These are phyloP conservation scores for Pseudorasbora parva DNA, from an alignment of 2,113 vertebrate genomes.

Conservation along the genomic window DNA sequence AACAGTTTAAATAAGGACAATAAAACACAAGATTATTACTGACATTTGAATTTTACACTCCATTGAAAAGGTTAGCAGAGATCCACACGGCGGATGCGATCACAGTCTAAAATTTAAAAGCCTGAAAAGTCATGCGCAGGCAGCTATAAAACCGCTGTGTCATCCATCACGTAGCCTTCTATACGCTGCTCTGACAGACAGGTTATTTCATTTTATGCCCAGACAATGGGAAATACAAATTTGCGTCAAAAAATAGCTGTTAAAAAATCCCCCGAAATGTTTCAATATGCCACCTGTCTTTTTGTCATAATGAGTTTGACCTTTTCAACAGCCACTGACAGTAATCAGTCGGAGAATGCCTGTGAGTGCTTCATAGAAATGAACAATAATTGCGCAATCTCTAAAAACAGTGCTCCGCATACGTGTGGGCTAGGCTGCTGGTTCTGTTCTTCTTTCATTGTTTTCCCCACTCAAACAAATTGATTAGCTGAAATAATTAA, in stretches of 20 bases:
- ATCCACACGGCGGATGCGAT: constrained; percentile 67
- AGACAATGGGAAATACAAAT: constrained; percentile 57
- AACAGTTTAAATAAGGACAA: not conserved
- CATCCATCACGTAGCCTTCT: constrained; percentile 8
- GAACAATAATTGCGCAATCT: constrained; percentile 61
- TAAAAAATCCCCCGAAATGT: constrained; percentile 58
- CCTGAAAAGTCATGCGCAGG: not conserved
- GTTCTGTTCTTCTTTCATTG: constrained; percentile 19
- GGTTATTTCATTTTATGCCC: constrained; percentile 61
- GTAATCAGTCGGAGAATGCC: constrained; percentile 60
- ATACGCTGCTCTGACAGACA: constrained; percentile 64
- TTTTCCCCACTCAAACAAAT: constrained; percentile 53
- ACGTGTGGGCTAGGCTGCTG: constrained; percentile 20
- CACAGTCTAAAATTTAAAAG: constrained; percentile 57
- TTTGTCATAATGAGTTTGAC: constrained; percentile 74
- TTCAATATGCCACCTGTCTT: constrained; percentile 71
- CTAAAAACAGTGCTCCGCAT: constrained; percentile 67
- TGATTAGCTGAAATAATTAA: constrained; percentile 71
- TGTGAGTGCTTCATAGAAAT: constrained; percentile 62
- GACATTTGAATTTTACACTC: constrained; percentile 18
- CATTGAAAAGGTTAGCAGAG: constrained; percentile 66
- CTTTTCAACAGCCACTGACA: constrained; percentile 66
- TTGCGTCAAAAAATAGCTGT: constrained; percentile 38
- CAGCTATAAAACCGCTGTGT: not conserved
- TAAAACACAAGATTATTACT: not conserved